Evolutionary conservation across 2,113 vertebrate species (phyloP).

Genomic region (Paracanthobrama guichenoti): DNA sequence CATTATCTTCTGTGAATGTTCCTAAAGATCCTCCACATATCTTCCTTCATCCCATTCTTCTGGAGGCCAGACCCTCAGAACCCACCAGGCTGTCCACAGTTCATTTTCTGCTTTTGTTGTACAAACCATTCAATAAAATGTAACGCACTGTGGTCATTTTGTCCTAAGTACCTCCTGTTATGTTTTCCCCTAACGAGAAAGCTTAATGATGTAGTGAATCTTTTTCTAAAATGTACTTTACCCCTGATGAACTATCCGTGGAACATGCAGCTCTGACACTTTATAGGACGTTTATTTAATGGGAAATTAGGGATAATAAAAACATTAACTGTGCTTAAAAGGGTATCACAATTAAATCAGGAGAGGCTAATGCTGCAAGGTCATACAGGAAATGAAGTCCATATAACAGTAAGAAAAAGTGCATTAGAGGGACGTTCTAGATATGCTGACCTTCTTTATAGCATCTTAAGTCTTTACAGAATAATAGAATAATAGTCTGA

Average conservation of each 20-base stretch:
- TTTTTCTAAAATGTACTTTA: conserved; percentile 39
- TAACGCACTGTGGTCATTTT: conserved; percentile 55
- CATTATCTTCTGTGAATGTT: not conserved
- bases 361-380: not conserved
- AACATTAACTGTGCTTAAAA: conserved; percentile 50
- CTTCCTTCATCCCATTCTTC: not conserved
- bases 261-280: conserved; percentile 38
- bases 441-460: not conserved
- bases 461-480: conserved; percentile 13
- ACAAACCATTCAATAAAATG: conserved; percentile 49
- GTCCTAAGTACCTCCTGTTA: conserved; percentile 46
- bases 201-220: conserved; percentile 56
- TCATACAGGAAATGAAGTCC: not conserved
- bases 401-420: conserved; percentile 5
- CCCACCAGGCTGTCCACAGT: not conserved
- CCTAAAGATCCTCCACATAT: not conserved
- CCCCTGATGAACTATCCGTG: conserved; percentile 47
- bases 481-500: not conserved
- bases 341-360: conserved; percentile 32
- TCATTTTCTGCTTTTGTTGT: conserved; percentile 31
- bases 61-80: conserved; percentile 1
- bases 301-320: conserved; percentile 49
- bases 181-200: conserved; percentile 50
- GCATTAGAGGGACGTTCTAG: not conserved
- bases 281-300: conserved; percentile 48